These are phyloP conservation scores for Chroicocephalus ridibundus DNA, from an alignment of 2,113 vertebrate genomes.

Conservation along the genomic window DNA sequence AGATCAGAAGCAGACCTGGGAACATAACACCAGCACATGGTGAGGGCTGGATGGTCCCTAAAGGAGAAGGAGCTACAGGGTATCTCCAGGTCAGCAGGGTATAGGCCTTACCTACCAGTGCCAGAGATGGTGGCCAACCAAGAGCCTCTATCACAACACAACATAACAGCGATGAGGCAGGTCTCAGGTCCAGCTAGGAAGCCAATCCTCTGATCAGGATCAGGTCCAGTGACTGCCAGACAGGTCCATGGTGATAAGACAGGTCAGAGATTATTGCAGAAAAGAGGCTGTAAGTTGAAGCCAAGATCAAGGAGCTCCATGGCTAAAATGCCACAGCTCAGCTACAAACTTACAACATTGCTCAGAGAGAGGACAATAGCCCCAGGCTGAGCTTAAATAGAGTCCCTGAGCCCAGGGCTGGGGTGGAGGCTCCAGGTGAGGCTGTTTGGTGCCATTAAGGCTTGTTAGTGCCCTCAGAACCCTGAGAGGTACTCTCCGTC, in stretches of 20 bases:
- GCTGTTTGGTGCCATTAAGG: background rate
- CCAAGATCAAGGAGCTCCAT: background rate
- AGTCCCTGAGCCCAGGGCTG: background rate
- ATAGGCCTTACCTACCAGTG: background rate
- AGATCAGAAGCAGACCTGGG: background rate
- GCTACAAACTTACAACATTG: background rate
- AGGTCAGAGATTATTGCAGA: background rate
- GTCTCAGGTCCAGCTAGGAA: background rate
- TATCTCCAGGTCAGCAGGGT: background rate
- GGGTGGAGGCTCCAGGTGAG: background rate
- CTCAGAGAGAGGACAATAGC: accelerated
- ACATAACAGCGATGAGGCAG: accelerated
- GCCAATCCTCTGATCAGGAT: background rate
- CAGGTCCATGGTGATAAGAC: background rate
- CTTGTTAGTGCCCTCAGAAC: background rate
- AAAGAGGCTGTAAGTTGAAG: background rate
- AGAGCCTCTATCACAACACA: background rate
- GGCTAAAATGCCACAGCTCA: background rate
- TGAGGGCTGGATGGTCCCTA: background rate
- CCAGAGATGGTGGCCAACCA: background rate
- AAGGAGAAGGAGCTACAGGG: background rate
- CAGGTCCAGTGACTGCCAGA: background rate
- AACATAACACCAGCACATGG: accelerated
- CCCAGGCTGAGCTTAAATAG: background rate
- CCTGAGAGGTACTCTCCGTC: background rate